phyloP scores from a whole-genome alignment of 2,797 vertebrate genomes.

The Lutjanus campechanus region DNA sequence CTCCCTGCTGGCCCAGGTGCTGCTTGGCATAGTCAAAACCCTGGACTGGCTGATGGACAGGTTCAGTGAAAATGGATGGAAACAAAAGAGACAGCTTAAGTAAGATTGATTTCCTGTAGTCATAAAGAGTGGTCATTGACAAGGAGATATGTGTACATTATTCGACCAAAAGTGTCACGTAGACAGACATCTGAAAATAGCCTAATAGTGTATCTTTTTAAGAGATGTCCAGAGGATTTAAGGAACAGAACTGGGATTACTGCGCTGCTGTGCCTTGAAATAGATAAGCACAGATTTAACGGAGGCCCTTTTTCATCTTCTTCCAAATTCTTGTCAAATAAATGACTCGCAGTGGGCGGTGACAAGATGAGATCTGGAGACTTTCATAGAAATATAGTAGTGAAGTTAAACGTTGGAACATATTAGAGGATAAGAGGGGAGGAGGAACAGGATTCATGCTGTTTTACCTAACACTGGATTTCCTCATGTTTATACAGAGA shows the following conservation, averaged over 20 bases:
- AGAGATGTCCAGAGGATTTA: slow-evolving; percentile 54
- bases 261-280: slow-evolving; percentile 54
- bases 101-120: slow-evolving; percentile 30
- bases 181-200: slow-evolving; percentile 39
- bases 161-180: slow-evolving; percentile 9
- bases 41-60: slow-evolving; percentile 91
- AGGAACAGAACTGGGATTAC: slow-evolving; percentile 55
- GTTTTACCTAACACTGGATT: slow-evolving; percentile 13
- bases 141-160: slow-evolving; percentile 22
- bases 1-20: slow-evolving; percentile 96
- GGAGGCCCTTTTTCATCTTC: slow-evolving; percentile 55
- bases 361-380: slow-evolving; percentile 57
- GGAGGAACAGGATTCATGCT: slow-evolving; percentile 10
- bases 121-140: slow-evolving; percentile 1
- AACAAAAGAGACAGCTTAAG: slow-evolving; percentile 27
- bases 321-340: slow-evolving; percentile 67
- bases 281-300: slow-evolving; percentile 66
- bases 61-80: slow-evolving; percentile 25
- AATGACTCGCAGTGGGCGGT: slow-evolving; percentile 54
- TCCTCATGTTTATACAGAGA: slow-evolving; percentile 11
- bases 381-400: slow-evolving; percentile 46
- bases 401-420: slow-evolving; percentile 37
- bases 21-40: slow-evolving; percentile 99
- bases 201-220: slow-evolving; percentile 32
- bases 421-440: slow-evolving; percentile 10